Percentiles rank a stretch among this genome's conserved stretches.
These are phyloP conservation scores for Hesperophylax magnus DNA, from an alignment of 1,140 invertebrate genomes.

Conservation along the genomic window DNA sequence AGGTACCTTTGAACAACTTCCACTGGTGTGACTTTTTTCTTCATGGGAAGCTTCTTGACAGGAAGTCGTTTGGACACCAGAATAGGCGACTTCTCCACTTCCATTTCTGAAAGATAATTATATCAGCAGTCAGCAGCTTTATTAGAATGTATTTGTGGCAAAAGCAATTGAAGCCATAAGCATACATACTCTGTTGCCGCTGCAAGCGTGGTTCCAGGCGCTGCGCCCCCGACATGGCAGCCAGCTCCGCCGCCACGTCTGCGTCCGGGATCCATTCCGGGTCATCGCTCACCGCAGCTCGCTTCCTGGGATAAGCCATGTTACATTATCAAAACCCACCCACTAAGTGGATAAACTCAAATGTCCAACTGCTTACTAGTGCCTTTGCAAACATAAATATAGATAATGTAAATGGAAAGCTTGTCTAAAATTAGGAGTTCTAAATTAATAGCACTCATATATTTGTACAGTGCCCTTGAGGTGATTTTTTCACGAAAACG, in stretches of 20 bases:
- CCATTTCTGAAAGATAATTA: slow-evolving; percentile 49
- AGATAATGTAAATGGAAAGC: no score
- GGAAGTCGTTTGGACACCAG: slow-evolving; percentile 18
- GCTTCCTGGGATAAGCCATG: slow-evolving; percentile 55
- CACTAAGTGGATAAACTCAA: no score
- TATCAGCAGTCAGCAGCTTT: background rate
- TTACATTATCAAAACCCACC: no score
- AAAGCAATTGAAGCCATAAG: no score
- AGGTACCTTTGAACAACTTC: slow-evolving; percentile 9
- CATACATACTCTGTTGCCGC: slow-evolving; percentile 50
- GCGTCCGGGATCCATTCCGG: slow-evolving; percentile 71
- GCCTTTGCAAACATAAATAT: no score
- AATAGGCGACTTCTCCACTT: slow-evolving; percentile 42
- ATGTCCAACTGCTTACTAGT: no score
- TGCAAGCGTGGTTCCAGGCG: slow-evolving; percentile 28
- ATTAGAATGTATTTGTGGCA: no score
- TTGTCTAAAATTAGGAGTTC: no score
- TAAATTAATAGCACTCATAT: no score
- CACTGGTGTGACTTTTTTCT: slow-evolving; percentile 35
- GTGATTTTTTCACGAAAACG: no score
- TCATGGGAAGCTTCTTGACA: slow-evolving; percentile 26
- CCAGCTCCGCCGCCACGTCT: slow-evolving; percentile 70
- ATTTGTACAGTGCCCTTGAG: no score
- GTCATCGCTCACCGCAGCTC: slow-evolving; percentile 66
- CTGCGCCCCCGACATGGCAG: slow-evolving; percentile 65